Percentiles rank a stretch among this genome's conserved stretches.
Conservation (phyloP, 37 sponge, comb jelly and placozoan genomes). For the Spongilla lacustris region DNA sequence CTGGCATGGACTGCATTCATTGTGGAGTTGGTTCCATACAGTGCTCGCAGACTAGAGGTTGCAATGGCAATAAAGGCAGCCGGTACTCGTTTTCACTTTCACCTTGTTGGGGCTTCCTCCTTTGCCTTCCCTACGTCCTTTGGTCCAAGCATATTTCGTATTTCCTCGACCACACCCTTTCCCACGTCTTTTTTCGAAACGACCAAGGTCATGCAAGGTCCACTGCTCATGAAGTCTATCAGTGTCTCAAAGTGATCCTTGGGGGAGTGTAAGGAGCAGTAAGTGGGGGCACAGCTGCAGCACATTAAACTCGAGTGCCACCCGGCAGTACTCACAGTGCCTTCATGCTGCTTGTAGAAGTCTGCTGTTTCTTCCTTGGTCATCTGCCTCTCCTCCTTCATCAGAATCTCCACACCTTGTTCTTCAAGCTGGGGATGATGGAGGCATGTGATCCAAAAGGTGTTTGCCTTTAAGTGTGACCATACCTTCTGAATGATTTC, state of each 20-base stretch:
- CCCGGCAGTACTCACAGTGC: slow-evolving; percentile 43
- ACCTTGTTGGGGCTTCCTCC: slow-evolving; percentile 88
- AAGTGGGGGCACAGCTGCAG: neutral
- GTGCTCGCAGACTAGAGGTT: slow-evolving; percentile 78
- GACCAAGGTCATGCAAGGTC: slow-evolving; percentile 87
- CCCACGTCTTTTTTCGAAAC: slow-evolving; percentile 86
- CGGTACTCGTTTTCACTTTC: neutral
- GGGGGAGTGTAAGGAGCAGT: neutral
- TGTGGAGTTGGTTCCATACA: slow-evolving; percentile 80
- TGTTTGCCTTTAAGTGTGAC: no score
- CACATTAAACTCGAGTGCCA: neutral
- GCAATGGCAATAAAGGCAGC: neutral
- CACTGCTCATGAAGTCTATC: slow-evolving; percentile 92
- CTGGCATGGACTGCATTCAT: slow-evolving; percentile 97
- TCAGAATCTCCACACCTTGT: slow-evolving; percentile 75
- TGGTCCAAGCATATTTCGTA: slow-evolving; percentile 89
- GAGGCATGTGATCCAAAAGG: neutral
- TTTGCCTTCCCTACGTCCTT: slow-evolving; percentile 84
- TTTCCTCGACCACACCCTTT: slow-evolving; percentile 77
- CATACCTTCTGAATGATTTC: slow-evolving; percentile 83
- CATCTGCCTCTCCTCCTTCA: slow-evolving; percentile 76
- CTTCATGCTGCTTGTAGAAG: slow-evolving; percentile 92
- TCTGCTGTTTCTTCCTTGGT: slow-evolving; percentile 85
- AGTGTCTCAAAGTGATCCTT: slow-evolving; percentile 86
- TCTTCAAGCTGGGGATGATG: slow-evolving; percentile 24